Evolutionary conservation across 92 coral and sea anemone species (phyloP).

Genomic region (Umimayanthus kanabou): DNA sequence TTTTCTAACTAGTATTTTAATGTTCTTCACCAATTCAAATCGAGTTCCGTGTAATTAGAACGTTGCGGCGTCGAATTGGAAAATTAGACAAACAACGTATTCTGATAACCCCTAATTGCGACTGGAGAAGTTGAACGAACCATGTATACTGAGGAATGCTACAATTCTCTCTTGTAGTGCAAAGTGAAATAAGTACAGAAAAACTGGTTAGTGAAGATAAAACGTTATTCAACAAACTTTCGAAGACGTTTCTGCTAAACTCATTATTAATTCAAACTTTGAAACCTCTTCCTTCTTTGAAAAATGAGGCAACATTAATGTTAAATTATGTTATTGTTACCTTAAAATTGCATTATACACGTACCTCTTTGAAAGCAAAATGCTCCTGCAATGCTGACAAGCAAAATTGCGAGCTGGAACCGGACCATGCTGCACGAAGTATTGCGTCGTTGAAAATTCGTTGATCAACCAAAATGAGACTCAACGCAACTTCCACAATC

Average conservation of each 20-base stretch:
- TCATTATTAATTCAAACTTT: background rate
- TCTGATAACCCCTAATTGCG: background rate
- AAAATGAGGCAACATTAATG: background rate
- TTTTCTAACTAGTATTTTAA: background rate
- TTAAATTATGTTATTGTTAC: background rate
- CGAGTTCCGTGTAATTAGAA: background rate
- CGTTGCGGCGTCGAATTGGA: background rate
- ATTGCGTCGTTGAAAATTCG: background rate
- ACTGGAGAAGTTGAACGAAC: background rate
- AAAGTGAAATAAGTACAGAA: background rate
- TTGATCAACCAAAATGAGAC: background rate
- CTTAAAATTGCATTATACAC: background rate
- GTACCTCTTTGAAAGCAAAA: slow-evolving; percentile 20
- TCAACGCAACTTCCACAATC: background rate
- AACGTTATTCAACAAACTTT: background rate
- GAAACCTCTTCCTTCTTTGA: background rate
- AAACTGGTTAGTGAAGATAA: background rate
- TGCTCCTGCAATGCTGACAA: background rate
- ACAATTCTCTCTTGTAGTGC: background rate
- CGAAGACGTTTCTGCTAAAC: background rate
- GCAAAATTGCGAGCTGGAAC: background rate
- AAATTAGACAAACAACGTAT: background rate
- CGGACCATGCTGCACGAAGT: slow-evolving; percentile 10
- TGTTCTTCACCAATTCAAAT: background rate
- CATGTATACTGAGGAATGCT: background rate